Evolutionary conservation across 1,140 invertebrate genomes (phyloP).

Genomic region (Aphelenchoides avenae): DNA sequence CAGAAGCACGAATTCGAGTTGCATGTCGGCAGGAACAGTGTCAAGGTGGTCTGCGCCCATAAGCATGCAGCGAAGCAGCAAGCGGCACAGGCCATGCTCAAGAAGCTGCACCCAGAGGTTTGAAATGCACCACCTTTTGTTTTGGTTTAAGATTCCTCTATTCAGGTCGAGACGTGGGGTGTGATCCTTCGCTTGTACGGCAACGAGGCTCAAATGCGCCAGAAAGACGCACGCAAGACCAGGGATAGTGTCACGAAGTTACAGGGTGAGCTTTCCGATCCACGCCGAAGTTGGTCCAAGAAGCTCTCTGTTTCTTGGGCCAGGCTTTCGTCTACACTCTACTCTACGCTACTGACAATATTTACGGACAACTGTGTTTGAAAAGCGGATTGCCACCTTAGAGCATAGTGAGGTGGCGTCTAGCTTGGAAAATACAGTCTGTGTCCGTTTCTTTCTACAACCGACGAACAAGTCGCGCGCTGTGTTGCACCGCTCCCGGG

Average conservation of each 20-base stretch:
- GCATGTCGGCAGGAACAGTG: constrained; percentile 72
- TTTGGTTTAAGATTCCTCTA: constrained; percentile 20
- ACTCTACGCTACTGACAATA: no score
- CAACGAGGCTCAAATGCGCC: constrained; percentile 80
- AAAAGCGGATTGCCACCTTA: no score
- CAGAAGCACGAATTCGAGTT: constrained; percentile 90
- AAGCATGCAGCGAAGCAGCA: constrained; percentile 94
- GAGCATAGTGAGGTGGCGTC: no score
- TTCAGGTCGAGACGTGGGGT: constrained; percentile 85
- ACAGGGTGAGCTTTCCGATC: constrained; percentile 62
- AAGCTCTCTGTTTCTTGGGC: no score
- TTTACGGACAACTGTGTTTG: no score
- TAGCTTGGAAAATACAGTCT: no score
- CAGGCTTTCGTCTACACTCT: no score
- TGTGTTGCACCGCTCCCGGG: no score
- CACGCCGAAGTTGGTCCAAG: no score
- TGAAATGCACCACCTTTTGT: constrained; percentile 4
- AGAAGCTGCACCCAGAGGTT: constrained; percentile 73
- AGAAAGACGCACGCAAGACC: constrained; percentile 72
- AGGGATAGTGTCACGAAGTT: constrained; percentile 64
- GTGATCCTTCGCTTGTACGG: constrained; percentile 86
- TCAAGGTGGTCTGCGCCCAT: constrained; percentile 73
- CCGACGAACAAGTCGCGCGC: no score
- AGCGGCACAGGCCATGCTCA: constrained; percentile 87
- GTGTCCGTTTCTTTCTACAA: no score